Base-by-base conservation (phyloP, 2,797 vertebrate species). In the Lacerta agilis region DNA sequence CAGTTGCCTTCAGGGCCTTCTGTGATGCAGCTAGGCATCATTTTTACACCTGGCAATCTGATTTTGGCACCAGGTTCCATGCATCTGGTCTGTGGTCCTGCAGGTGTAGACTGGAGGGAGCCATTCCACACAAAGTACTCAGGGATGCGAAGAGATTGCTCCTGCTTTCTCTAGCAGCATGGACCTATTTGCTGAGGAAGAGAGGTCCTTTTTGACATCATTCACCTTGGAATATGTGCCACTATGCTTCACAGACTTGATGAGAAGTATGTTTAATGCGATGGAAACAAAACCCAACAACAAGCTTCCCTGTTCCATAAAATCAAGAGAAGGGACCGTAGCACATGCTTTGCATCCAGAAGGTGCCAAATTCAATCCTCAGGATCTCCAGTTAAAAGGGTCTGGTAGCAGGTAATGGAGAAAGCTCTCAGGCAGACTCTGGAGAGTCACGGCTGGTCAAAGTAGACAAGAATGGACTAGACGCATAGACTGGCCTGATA, bases 1-100 rank as follows among this genome's bases (percentile, higher is more conserved):
- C 29, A 61, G 10, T 49, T 90, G 79, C 88, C 81, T 71, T 29
- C 5, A 55, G 86, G 83, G 66, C 27, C 36, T 82, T 82, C 33
- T 81, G 61, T 79, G 67, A 69, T 78, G 49, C 23, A 72, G 27
- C 33, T 5, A 17, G 86, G 71, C 67, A 89, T 83, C 67, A 88
- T 82, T 4, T 3, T 87, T 38, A 86, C 45, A 49, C 43, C 4
- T 6, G 29, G 72, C 55, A 75, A 71, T 6, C 20, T 82, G 55
- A 79, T 55, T 82, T 67, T 58, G 49, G 18, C 41, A 58, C 69
- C 36, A 61, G 58, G 33, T 33, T 38, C 25, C 33, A 73, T 27
- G 2, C 18, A 41, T 43, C 55, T 29, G 27, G 29, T 17, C 58
- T 27, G 15, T 33, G 58, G 61, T 78, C 66, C 27, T 67, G n/a